phyloP scores from a whole-genome alignment of 2,888 invertebrate species.

The Ceriagrion tenellum region DNA sequence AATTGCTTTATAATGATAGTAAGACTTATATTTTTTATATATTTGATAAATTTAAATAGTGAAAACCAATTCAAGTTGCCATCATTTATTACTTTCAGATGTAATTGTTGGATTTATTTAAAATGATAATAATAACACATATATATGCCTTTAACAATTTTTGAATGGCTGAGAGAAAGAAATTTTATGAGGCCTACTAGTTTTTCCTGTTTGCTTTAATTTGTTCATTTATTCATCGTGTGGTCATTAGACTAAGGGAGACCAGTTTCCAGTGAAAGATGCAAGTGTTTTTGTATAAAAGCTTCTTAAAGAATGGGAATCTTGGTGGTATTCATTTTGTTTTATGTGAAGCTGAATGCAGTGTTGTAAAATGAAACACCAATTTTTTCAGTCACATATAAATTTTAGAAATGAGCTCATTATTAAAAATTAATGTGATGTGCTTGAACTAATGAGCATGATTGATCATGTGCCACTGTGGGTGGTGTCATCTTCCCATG shows the following conservation, averaged over 20 bases:
- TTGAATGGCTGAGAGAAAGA: constrained; percentile 19
- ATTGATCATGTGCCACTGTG: constrained; percentile 38
- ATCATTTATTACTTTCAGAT: constrained; percentile 51
- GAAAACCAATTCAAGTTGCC: constrained; percentile 60
- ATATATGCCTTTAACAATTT: constrained; percentile 33
- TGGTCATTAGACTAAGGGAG: constrained; percentile 28
- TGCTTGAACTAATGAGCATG: constrained; percentile 32
- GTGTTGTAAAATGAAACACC: constrained; percentile 39
- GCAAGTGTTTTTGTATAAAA: constrained; percentile 43
- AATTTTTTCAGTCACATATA: constrained; percentile 35
- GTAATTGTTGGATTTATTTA: constrained; percentile 60
- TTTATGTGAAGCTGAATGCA: constrained; percentile 29
- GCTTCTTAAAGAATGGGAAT: constrained; percentile 44
- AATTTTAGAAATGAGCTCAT: constrained; percentile 43
- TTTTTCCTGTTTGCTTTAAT: constrained; percentile 60
- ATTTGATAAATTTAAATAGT: constrained; percentile 65
- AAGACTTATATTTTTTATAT: constrained; percentile 67
- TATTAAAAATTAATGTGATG: constrained; percentile 24
- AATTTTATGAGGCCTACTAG: constrained; percentile 62
- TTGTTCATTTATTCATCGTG: constrained; percentile 35
- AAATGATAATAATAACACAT: constrained; percentile 13
- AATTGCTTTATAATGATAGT: constrained; percentile 65
- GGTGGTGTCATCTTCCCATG: neutral
- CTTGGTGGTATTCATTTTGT: constrained; percentile 44
- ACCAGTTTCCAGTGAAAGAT: neutral